phyloP scores from a whole-genome alignment of 2,797 vertebrate species.

The Rallus crepitans region DNA sequence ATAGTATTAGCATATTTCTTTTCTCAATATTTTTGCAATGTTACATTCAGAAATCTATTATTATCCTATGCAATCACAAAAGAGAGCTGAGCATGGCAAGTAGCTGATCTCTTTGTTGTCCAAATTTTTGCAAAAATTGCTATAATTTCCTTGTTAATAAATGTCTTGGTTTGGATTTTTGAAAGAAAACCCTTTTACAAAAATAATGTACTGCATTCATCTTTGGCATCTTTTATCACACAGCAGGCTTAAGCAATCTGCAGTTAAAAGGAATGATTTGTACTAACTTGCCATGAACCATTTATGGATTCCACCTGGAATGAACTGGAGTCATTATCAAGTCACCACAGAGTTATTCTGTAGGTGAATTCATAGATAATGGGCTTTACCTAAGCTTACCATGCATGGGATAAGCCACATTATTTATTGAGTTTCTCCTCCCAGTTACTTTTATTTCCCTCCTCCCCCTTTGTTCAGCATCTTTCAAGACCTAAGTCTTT shows the following conservation, averaged over 20 bases:
- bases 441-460: neutral
- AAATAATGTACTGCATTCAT: neutral
- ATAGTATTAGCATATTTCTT: neutral
- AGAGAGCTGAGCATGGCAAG: neutral
- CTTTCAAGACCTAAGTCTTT: neutral
- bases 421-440: neutral
- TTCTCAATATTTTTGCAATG: neutral
- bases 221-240: neutral
- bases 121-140: neutral
- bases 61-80: neutral
- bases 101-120: neutral
- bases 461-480: neutral
- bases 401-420: neutral
- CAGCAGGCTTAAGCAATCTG: neutral
- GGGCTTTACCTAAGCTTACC: neutral
- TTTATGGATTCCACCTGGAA: neutral
- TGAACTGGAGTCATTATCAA: neutral
- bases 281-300: neutral
- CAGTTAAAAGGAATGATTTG: neutral
- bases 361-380: neutral
- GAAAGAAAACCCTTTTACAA: neutral
- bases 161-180: neutral
- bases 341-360: neutral
- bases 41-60: neutral
- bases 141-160: neutral